A percentile compares a stretch with the other conserved stretches of the same genome.
Evolutionary conservation across 2,888 invertebrate genomes (phyloP).

Genomic region (Oasisia sp.): DNA sequence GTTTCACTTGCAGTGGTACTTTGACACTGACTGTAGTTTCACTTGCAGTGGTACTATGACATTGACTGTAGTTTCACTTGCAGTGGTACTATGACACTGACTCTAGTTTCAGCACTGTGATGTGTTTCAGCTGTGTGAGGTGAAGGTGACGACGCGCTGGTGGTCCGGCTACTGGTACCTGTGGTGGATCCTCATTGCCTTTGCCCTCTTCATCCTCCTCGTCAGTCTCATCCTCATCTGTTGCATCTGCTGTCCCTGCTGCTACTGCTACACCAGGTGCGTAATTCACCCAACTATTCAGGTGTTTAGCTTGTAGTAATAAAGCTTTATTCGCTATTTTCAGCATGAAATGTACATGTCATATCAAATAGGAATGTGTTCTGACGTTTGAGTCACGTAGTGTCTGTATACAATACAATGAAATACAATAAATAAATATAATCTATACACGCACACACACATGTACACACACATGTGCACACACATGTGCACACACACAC

Average conservation of each 20-base stretch:
- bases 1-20: background rate
- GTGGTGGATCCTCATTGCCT: conserved; percentile 45
- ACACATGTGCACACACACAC: no score
- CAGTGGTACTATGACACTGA: background rate
- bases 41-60: background rate
- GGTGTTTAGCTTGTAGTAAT: no score
- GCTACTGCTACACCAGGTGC: background rate
- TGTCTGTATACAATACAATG: no score
- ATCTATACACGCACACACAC: no score
- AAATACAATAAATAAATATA: no score
- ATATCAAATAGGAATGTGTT: no score
- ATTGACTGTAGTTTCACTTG: background rate
- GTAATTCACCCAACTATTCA: no score
- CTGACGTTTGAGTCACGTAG: no score
- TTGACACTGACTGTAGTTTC: background rate
- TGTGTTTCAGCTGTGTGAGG: conserved; percentile 33
- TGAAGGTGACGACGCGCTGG: conserved; percentile 39
- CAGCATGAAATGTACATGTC: no score
- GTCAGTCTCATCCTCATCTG: conserved; percentile 38
- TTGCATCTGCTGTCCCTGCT: conserved; percentile 40
- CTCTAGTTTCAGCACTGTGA: background rate
- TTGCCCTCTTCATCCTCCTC: conserved; percentile 42
- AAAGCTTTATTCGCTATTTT: no score
- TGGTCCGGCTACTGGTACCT: conserved; percentile 43
- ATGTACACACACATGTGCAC: no score